Conservation (phyloP, 2,888 invertebrate genomes). For the Nomada fucata region DNA sequence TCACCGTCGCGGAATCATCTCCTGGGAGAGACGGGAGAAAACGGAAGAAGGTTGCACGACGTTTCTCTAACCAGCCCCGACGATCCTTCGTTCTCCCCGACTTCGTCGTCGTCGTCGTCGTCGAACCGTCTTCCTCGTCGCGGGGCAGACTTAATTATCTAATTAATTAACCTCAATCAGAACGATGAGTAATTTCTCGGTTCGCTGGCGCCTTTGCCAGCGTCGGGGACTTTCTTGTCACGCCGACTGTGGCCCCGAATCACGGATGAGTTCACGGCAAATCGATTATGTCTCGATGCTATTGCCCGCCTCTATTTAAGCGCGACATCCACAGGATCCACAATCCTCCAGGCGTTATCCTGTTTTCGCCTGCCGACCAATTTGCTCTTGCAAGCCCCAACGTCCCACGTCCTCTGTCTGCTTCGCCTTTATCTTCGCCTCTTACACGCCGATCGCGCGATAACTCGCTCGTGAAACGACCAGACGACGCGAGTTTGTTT, state of each 20-base stretch:
- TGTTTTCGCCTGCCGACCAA: slow-evolving; percentile 70
- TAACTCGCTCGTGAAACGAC: slow-evolving; percentile 69
- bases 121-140: slow-evolving; percentile 42
- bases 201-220: slow-evolving; percentile 83
- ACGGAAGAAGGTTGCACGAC: slow-evolving; percentile 20
- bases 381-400: slow-evolving; percentile 49
- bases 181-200: slow-evolving; percentile 85
- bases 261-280: slow-evolving; percentile 83
- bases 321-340: slow-evolving; percentile 55
- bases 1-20: slow-evolving; percentile 58
- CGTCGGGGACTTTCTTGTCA: slow-evolving; percentile 82
- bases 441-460: slow-evolving; percentile 69
- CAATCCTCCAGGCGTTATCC: slow-evolving; percentile 72
- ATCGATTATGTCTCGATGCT: slow-evolving; percentile 82
- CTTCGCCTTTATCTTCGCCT: slow-evolving; percentile 65
- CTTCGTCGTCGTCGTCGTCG: slow-evolving; percentile 30
- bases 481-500: slow-evolving; percentile 59
- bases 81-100: slow-evolving; percentile 23
- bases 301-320: slow-evolving; percentile 62
- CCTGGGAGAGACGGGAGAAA: slow-evolving; percentile 35
- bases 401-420: not conserved
- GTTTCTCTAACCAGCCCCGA: slow-evolving; percentile 15
- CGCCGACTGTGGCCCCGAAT: slow-evolving; percentile 81
- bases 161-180: slow-evolving; percentile 85
- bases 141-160: slow-evolving; percentile 83